Base-by-base conservation (phyloP, 2,888 invertebrate species). In the Leucoma salicis region DNA sequence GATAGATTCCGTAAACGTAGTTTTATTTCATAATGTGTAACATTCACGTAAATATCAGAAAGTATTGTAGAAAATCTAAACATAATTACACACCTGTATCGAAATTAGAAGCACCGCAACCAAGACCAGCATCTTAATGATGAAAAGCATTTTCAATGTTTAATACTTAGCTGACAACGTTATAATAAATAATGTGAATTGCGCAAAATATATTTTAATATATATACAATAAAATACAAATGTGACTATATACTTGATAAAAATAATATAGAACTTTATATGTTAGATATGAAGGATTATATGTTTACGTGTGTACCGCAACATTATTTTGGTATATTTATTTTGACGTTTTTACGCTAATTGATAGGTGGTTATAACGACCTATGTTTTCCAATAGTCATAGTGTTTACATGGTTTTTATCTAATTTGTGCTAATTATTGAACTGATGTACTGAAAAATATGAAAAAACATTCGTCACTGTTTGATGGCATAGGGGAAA, bases 221-320 rank as follows among this genome's bases (percentile, higher is more conserved):
- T 53, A 39, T 53, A 56, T 57, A 57, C 38, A 8, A 2, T 11
- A 5, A 34, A 35, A 14, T 18, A 31, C 31, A 24, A 34, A 11
- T 1, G 25, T 34, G 0, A 11, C 7, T 13, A 10, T 40, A 0
- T 35, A 2, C 1, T 13, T 2, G 3, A 0, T 3, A 1, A 11
- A 21, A 31, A 24, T 2, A 3, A 0, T 3, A 11, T 32, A 1
- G 2, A 6, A 25, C 31, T 14, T 46, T 29, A 29, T 29, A 34
- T 1, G 0, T 21, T 13, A 6, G 1, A 0, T 0, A 5, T 4
- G 42, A 49, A 38, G 0, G 31, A 32, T 28, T 3, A 49, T 18
- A 33, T 38, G 50, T 2, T 27, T n/a, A 11, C n/a, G 27, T 14
- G 14, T 10, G 11, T 32, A 14, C 25, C 21, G 14, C 15, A 12